Base-by-base conservation (phyloP, 2,888 invertebrate species). In the Athalia circularis region DNA sequence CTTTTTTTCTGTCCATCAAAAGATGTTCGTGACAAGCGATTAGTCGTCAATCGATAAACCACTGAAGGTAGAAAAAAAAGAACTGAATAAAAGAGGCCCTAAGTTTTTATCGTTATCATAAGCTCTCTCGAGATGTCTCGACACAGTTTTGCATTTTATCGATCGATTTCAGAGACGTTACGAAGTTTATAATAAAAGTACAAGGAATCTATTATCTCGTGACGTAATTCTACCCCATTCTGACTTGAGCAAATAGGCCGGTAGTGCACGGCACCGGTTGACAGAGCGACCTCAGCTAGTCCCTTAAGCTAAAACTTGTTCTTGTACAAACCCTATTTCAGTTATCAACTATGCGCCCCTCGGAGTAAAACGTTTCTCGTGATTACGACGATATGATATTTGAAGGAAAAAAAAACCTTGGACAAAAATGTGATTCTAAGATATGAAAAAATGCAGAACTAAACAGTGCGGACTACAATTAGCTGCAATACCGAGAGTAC, bases 191-290 rank as follows among this genome's bases (percentile, higher is more conserved):
- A 29, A 29, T 29, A 72, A 80, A 81, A 79, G 77, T 80, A 80
- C 80, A 74, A 80, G 80, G 75, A 77, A 79, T 79, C 77, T 83
- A 79, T 83, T 83, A 82, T 82, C 81, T 81, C 82, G 82, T 84
- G 83, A 82, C 82, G 80, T 78, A 79, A 82, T 80, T 79, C 68
- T 65, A 78, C 65, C 65, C 78, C 78, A 79, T 15, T 54, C 62
- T 62, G 13, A 57, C 50, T 68, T 68, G 77, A 62, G 80, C 76
- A 76, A 70, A 82, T 81, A 80, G 80, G 80, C 13, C 77, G 82
- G 77, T 81, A 78, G 80, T 82, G 83, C 81, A 80, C 81, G 84
- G 84, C 78, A 85, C 84, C 67, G 81, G 79, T 80, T 84, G 83
- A 85, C 85, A 83, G 84, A 79, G 70, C 81, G 77, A 81, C 80